Evolutionary conservation across 2,797 vertebrate genomes (phyloP).

Genomic region (Caiman crocodilus): DNA sequence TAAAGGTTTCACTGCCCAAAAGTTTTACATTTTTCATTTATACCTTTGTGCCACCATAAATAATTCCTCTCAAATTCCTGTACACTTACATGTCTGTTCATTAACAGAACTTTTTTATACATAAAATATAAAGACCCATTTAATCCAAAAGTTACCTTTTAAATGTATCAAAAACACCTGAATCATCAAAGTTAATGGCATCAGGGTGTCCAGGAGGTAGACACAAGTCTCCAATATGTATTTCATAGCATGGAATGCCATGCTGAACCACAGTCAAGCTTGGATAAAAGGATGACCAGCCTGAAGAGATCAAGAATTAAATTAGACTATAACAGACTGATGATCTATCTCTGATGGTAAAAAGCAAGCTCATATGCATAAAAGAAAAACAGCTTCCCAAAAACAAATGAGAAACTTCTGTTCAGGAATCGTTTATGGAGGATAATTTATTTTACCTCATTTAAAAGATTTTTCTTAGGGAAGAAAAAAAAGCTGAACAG

Average conservation of each 20-base stretch:
- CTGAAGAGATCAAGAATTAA: conserved; percentile 81
- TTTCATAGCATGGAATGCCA: conserved; percentile 98
- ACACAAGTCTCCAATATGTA: conserved; percentile 96
- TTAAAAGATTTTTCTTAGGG: conserved; percentile 28
- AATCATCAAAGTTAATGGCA: conserved; percentile 99
- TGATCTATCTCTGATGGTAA: conserved; percentile 50
- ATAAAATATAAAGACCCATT: conserved; percentile 69
- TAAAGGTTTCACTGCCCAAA: not conserved
- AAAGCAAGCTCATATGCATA: conserved; percentile 37
- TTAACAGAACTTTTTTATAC: conserved; percentile 10
- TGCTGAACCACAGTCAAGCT: conserved; percentile 99
- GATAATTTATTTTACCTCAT: conserved; percentile 14
- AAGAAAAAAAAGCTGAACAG: not conserved
- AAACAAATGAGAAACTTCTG: conserved; percentile 29
- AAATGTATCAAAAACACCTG: conserved; percentile 99
- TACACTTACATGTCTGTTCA: conserved; percentile 55
- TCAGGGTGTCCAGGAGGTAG: conserved; percentile 98
- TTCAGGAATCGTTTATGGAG: conserved; percentile 5
- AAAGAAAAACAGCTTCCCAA: not conserved
- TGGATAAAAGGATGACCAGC: conserved; percentile 99
- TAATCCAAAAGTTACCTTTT: conserved; percentile 89
- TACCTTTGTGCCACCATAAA: not conserved
- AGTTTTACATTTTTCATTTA: not conserved
- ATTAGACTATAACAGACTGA: conserved; percentile 59
- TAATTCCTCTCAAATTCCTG: conserved; percentile 27